Conservation (phyloP, 2,797 vertebrate species). For the Danio jaintianensis region DNA sequence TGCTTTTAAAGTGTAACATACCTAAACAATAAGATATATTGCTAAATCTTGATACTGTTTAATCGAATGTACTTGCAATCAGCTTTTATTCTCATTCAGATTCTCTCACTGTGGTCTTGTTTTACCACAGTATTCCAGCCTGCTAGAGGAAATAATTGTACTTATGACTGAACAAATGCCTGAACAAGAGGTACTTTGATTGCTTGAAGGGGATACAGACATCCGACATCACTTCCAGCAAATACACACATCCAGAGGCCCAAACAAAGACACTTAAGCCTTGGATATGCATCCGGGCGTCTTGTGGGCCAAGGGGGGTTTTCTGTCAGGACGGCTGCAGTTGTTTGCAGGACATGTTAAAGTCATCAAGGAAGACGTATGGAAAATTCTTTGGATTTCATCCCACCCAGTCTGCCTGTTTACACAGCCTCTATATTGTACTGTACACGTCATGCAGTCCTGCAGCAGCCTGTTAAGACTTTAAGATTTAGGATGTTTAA, state of each 20-base stretch:
- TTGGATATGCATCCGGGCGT: slow-evolving; percentile 7
- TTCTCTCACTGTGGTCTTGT: not conserved
- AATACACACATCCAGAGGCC: not conserved
- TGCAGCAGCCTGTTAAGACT: not conserved
- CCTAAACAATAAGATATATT: not conserved
- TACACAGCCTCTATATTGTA: slow-evolving; percentile 67
- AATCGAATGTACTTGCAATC: not conserved
- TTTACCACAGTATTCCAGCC: not conserved
- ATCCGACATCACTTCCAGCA: not conserved
- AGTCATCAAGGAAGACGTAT: slow-evolving; percentile 67
- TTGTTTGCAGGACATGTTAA: slow-evolving; percentile 69
- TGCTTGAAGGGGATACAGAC: not conserved
- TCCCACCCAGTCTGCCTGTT: slow-evolving; percentile 78
- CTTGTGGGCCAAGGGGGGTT: not conserved
- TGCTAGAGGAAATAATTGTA: not conserved
- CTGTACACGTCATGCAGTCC: slow-evolving; percentile 32
- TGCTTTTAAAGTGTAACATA: not conserved
- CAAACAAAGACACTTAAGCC: slow-evolving; percentile 39
- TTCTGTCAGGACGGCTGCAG: slow-evolving; percentile 8
- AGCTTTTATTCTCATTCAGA: not conserved
- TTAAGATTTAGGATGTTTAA: slow-evolving; percentile 1
- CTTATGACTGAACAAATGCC: slow-evolving; percentile 23
- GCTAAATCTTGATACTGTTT: not conserved
- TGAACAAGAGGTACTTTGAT: not conserved
- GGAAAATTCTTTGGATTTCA: slow-evolving; percentile 72